phyloP scores from a whole-genome alignment of 2,797 vertebrate genomes.

The Poecile montanus region DNA sequence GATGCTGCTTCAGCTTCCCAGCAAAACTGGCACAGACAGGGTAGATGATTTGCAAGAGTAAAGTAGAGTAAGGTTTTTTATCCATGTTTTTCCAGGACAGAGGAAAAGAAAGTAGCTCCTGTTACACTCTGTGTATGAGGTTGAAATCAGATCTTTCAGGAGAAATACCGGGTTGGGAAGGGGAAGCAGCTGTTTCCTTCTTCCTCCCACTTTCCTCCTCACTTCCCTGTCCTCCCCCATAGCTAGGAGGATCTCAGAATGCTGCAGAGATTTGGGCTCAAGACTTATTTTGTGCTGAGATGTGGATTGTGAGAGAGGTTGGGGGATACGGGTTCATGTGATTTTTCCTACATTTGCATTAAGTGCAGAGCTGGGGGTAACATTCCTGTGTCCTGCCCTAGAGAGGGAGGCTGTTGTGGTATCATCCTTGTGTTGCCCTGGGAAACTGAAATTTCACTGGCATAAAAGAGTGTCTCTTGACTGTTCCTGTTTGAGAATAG shows the following conservation, averaged over 20 bases:
- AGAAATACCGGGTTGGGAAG: not conserved
- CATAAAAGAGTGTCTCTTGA: not conserved
- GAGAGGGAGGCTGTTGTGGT: not conserved
- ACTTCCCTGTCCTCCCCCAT: not conserved
- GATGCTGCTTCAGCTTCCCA: not conserved
- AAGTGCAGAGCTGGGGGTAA: not conserved
- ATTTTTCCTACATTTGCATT: accelerated
- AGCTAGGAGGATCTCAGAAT: not conserved
- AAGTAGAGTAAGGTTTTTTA: not conserved
- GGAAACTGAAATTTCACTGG: not conserved
- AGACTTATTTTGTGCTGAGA: not conserved
- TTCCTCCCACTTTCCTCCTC: not conserved
- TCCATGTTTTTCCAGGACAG: not conserved
- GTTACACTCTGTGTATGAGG: not conserved
- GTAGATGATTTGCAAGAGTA: not conserved
- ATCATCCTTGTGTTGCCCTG: not conserved
- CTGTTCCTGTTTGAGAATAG: not conserved
- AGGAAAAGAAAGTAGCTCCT: not conserved
- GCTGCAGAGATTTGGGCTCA: not conserved
- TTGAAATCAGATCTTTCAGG: not conserved
- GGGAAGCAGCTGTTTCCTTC: not conserved
- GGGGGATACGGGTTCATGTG: not conserved
- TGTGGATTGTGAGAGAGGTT: not conserved
- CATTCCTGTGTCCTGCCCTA: not conserved
- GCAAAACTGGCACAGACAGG: not conserved